Evolutionary conservation across 2,113 vertebrate species (phyloP).

Genomic region (Saguinus midas): DNA sequence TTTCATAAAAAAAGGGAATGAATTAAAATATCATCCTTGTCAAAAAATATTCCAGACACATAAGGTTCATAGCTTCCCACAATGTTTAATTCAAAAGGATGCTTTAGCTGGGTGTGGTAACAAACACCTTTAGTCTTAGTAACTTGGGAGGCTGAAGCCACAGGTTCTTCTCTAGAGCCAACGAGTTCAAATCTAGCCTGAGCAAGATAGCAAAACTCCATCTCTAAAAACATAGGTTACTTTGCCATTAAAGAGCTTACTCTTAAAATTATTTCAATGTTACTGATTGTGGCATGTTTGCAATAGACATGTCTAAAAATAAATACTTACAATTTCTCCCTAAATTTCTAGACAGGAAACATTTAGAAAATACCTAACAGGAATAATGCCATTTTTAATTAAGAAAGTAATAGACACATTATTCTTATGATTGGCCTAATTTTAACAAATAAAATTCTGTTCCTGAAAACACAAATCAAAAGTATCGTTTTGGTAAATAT

Average conservation of each 20-base stretch:
- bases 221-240: not conserved
- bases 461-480: slow-evolving; percentile 73
- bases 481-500: slow-evolving; percentile 75
- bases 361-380: not conserved
- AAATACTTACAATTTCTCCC: not conserved
- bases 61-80: not conserved
- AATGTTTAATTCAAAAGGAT: not conserved
- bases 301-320: not conserved
- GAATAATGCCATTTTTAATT: slow-evolving; percentile 60
- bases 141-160: not conserved
- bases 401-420: slow-evolving; percentile 55
- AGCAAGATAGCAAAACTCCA: not conserved
- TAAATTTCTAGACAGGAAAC: not conserved
- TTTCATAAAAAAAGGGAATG: not conserved
- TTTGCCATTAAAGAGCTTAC: not conserved
- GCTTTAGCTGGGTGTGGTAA: not conserved
- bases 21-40: not conserved
- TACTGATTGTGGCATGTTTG: not conserved
- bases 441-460: slow-evolving; percentile 68
- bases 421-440: slow-evolving; percentile 70
- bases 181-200: not conserved
- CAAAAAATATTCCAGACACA: not conserved
- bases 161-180: not conserved
- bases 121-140: not conserved
- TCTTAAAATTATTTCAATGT: not conserved